Conservation (phyloP, 1,140 invertebrate genomes). For the Brachionus angularis region DNA sequence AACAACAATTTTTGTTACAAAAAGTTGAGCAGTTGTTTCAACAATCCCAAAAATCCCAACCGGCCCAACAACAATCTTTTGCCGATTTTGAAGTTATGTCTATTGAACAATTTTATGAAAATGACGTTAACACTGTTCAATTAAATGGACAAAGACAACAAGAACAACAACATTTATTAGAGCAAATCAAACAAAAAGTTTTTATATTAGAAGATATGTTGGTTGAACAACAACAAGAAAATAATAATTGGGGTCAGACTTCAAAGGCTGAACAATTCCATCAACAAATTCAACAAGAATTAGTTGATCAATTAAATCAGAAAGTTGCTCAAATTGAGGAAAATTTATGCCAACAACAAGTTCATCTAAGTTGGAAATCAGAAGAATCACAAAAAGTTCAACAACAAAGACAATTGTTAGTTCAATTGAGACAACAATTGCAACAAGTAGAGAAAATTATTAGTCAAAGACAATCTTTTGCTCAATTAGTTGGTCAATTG, state of each 20-base stretch:
- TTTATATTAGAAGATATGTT: neutral
- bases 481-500: neutral
- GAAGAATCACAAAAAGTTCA: neutral
- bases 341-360: neutral
- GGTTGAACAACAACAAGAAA: neutral
- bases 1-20: neutral
- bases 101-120: no score
- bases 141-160: no score
- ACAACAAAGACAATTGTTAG: no score
- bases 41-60: neutral
- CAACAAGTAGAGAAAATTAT: no score
- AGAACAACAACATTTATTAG: neutral
- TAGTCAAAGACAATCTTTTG: no score
- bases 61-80: no score
- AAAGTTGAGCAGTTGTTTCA: neutral
- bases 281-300: neutral
- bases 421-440: no score
- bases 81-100: no score
- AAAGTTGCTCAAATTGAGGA: neutral
- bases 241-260: neutral
- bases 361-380: neutral
- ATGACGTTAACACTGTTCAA: no score
- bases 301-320: neutral
- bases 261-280: constrained; percentile 1
- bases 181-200: neutral